phyloP scores from a whole-genome alignment of 2,113 vertebrate genomes.

The Alouatta palliata region DNA sequence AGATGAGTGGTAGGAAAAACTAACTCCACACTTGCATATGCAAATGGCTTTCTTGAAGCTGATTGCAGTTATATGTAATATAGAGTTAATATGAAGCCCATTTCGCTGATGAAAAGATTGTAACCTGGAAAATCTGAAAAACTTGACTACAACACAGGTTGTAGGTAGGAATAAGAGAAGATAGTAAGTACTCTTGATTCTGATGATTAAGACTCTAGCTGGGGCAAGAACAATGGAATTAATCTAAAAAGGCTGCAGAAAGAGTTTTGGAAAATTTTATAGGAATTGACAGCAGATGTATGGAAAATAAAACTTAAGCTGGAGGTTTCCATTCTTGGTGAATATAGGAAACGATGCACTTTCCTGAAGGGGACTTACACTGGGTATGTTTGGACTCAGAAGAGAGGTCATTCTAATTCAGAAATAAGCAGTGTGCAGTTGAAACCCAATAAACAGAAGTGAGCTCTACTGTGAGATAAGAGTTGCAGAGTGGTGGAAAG shows the following conservation, averaged over 20 bases:
- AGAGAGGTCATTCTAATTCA: background rate
- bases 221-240: background rate
- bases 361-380: too few species aligned
- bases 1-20: background rate
- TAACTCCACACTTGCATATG: background rate
- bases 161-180: background rate
- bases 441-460: background rate
- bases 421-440: background rate
- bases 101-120: background rate
- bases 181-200: background rate
- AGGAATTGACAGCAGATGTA: background rate
- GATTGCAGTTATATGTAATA: background rate
- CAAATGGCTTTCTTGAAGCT: background rate
- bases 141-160: background rate
- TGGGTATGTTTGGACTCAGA: background rate
- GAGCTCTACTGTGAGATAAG: background rate
- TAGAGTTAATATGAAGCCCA: background rate
- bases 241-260: background rate
- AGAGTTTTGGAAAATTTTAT: background rate
- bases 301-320: background rate
- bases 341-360: background rate
- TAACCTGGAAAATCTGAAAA: background rate
- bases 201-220: background rate
- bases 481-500: background rate
- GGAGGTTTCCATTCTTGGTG: background rate